Percentiles rank a stretch among this genome's conserved stretches.
These are phyloP conservation scores for Saxidomus purpurata DNA, from an alignment of 1,140 invertebrate species.

Conservation along the genomic window DNA sequence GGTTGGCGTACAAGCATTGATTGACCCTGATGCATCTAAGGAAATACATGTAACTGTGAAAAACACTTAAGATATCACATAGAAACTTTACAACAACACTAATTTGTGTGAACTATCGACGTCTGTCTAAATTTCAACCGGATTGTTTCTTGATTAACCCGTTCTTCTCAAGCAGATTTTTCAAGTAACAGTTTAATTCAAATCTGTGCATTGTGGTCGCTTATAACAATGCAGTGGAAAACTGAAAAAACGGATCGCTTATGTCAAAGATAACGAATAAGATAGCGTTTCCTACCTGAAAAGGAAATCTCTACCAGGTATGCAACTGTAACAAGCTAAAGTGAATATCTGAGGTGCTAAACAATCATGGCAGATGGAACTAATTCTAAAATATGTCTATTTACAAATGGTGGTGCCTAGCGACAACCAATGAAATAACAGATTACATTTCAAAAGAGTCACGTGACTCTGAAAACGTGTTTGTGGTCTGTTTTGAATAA, in stretches of 20 bases:
- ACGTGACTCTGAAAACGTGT: no score
- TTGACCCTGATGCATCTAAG: no score
- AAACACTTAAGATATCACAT: no score
- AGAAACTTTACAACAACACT: no score
- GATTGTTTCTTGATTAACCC: no score
- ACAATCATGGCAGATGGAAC: neutral
- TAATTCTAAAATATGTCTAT: slow-evolving; percentile 22
- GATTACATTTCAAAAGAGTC: neutral
- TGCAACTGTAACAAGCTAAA: slow-evolving; percentile 19
- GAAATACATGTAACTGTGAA: no score
- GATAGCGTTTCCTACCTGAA: neutral
- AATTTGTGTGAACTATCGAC: no score
- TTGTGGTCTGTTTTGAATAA: no score
- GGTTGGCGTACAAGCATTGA: no score
- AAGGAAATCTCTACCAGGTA: slow-evolving; percentile 39
- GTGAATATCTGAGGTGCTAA: slow-evolving; percentile 36
- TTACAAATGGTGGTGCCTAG: slow-evolving; percentile 42
- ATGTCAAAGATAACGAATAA: neutral
- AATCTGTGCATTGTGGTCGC: neutral
- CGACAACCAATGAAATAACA: slow-evolving; percentile 27
- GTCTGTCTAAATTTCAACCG: no score
- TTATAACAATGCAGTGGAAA: neutral
- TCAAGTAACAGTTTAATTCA: no score
- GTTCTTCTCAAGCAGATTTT: no score
- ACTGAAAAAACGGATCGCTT: neutral